phyloP scores from a whole-genome alignment of 2,797 vertebrate genomes.

The Semotilus atromaculatus region DNA sequence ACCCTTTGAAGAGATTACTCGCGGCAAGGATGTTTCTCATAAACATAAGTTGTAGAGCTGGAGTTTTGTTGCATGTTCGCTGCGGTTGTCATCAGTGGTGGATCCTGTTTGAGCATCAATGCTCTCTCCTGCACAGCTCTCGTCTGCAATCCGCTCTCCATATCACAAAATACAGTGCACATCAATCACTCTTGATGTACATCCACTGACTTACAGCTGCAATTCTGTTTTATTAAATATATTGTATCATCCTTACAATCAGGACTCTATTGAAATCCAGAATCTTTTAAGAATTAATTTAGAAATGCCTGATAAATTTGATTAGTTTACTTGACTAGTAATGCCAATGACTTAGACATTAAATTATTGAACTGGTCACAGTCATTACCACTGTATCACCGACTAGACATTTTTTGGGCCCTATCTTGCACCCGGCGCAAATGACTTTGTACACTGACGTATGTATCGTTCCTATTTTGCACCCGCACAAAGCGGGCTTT shows the following conservation, averaged over 20 bases:
- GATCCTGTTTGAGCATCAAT: not conserved
- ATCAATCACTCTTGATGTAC: not conserved
- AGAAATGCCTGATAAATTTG: not conserved
- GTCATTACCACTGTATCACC: not conserved
- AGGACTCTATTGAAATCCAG: not conserved
- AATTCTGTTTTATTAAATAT: not conserved
- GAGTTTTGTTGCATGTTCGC: not conserved
- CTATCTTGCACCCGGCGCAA: no score
- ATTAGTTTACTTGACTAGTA: not conserved
- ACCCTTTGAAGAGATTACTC: slow-evolving; percentile 2
- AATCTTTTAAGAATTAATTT: not conserved
- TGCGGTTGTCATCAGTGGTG: slow-evolving; percentile 13
- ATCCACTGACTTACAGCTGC: not conserved
- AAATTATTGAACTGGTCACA: not conserved
- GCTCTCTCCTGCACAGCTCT: not conserved
- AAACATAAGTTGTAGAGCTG: not conserved
- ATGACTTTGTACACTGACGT: no score
- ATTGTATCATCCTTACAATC: not conserved
- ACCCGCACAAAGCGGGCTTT: no score
- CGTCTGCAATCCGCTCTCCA: not conserved
- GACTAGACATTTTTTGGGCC: not conserved
- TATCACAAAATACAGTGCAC: not conserved
- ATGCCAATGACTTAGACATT: not conserved
- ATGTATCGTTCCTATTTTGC: no score
- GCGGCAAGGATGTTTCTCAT: not conserved